Conservation (phyloP, 2,113 vertebrate species). For the Benitochromis conjunctus region DNA sequence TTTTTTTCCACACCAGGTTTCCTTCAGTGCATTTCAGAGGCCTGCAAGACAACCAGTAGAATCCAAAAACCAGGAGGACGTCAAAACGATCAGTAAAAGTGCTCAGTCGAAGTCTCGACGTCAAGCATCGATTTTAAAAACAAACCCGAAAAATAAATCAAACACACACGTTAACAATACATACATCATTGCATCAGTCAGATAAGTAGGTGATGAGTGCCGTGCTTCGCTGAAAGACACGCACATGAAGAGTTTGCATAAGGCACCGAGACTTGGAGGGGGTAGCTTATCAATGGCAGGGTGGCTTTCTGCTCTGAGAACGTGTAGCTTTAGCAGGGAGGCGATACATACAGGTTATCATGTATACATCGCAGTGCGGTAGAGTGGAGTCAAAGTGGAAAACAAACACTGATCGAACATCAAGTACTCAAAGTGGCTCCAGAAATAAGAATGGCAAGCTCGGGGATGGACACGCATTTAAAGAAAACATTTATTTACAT, state of each 20-base stretch:
- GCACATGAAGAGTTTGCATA: conserved; percentile 75
- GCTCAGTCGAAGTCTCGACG: neutral
- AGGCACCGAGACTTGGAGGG: conserved; percentile 86
- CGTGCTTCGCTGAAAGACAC: conserved; percentile 78
- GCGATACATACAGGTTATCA: neutral
- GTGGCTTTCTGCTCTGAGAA: neutral
- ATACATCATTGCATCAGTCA: conserved; percentile 16
- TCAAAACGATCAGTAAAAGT: neutral
- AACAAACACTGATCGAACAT: neutral
- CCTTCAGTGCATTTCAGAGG: conserved; percentile 88
- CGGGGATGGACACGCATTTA: neutral
- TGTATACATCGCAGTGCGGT: neutral
- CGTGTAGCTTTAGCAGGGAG: neutral
- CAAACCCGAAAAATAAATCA: neutral
- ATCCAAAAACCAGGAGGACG: conserved; percentile 51
- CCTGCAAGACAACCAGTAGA: conserved; percentile 72
- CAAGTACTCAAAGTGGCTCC: neutral
- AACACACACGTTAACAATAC: conserved; percentile 6
- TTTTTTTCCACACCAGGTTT: conserved; percentile 62
- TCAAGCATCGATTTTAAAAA: neutral
- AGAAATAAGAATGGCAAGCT: conserved; percentile 8
- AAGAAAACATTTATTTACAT: conserved; percentile 38
- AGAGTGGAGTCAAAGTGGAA: neutral
- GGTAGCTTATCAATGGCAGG: conserved; percentile 77
- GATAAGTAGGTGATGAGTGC: conserved; percentile 27